Evolutionary conservation across 1,140 invertebrate genomes (phyloP).

Genomic region (Microplitis demolitor): DNA sequence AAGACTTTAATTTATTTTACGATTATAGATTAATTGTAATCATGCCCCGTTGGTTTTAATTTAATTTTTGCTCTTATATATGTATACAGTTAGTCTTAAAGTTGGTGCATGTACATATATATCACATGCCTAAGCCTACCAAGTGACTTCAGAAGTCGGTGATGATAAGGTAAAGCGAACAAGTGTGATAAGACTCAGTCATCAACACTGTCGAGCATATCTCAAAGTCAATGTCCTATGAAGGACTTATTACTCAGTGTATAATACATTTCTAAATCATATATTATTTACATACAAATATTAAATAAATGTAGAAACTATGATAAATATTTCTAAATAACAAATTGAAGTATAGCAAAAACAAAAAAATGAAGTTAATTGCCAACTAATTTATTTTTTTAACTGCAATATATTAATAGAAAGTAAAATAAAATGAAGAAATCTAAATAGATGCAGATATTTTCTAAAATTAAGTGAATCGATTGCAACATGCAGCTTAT

Average conservation of each 20-base stretch:
- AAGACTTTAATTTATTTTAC: no score
- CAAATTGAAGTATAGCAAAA: background rate
- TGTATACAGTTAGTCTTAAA: background rate
- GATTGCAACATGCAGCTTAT: background rate
- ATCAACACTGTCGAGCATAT: slow-evolving; percentile 49
- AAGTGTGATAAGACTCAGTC: slow-evolving; percentile 30
- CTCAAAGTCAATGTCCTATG: slow-evolving; percentile 64
- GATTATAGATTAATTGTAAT: no score
- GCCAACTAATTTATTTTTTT: background rate
- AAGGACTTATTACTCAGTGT: slow-evolving; percentile 49
- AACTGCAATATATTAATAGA: no score
- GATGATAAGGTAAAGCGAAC: slow-evolving; percentile 26
- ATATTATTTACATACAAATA: slow-evolving; percentile 24
- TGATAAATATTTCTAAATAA: background rate
- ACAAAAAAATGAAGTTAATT: background rate
- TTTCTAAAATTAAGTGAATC: slow-evolving; percentile 3
- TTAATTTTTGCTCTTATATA: no score
- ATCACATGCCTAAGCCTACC: background rate
- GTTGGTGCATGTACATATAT: background rate
- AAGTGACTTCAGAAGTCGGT: slow-evolving; percentile 22
- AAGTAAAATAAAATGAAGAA: no score
- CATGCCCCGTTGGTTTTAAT: no score
- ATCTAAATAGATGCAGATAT: no score
- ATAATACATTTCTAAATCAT: slow-evolving; percentile 1
- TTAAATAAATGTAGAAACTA: background rate